Base-by-base conservation (phyloP, 2,888 invertebrate genomes). In the Volucella inanis region DNA sequence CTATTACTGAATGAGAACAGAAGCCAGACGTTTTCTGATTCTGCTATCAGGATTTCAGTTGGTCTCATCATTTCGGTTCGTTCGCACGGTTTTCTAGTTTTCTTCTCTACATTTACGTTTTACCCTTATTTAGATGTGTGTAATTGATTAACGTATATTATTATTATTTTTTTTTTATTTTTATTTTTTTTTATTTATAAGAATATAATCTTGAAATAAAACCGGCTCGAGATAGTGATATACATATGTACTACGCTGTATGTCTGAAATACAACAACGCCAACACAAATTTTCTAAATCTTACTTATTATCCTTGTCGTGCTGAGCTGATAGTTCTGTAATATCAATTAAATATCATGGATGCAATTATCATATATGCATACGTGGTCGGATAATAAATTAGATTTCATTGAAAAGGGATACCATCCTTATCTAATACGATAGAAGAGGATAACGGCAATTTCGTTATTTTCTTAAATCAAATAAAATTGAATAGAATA, bases 11-110 rank as follows among this genome's bases (percentile, higher is more conserved):
- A 52, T 45, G 49, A 50, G 38, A 68, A 31, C 62, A 79, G 68
- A 55, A 75, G 72, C 55, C 45, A 64, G 64, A 14, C 57, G 49
- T 64, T 47, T 64, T 74, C 62, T 74, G 43, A 55, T 74, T 74
- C 62, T 74, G 43, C 62, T 74, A 79, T 79, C 83, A 79, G 79
- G 83, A 84, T 57, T 87, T 77, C 82, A 87, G 87, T 87, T 87
- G 74, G 84, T 81, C 81, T 80, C 78, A 77, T 84, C 77, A 78
- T 76, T 81, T 87, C 87, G 84, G 81, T 75, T 74, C 83, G 87
- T 71, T 87, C 81, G 87, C 81, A 84, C 74, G 84, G 59, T 83
- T 87, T 83, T 72, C 55, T 64, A 74, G 72, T 61, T 74, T 75
- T 54, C 49, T 39, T 81, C 68, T 49, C 62, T 31, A 47, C 11